phyloP scores from a whole-genome alignment of 1,140 invertebrate genomes.

The Bombus huntii region DNA sequence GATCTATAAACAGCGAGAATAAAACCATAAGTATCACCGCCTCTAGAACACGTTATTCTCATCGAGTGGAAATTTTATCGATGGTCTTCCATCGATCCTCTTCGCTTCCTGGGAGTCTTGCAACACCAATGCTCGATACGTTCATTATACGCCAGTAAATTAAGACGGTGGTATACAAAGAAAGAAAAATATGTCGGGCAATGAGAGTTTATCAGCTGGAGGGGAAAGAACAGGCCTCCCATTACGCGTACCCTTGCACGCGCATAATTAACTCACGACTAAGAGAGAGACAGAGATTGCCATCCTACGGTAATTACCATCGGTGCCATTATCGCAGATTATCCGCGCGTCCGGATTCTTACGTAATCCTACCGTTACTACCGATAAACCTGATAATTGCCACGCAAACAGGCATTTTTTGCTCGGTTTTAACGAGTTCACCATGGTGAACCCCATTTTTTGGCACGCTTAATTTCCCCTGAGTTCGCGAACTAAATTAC shows the following conservation, averaged over 20 bases:
- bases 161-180: neutral
- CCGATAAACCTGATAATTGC: conserved; percentile 44
- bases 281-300: conserved; percentile 18
- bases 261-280: conserved; percentile 66
- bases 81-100: too few relatives aligned
- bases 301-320: conserved; percentile 63
- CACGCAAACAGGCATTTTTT: conserved; percentile 30
- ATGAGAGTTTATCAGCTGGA: conserved; percentile 62
- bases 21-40: too few relatives aligned
- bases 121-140: neutral
- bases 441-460: neutral
- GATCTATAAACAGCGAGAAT: too few relatives aligned
- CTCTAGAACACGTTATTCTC: too few relatives aligned
- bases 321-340: conserved; percentile 66
- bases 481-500: neutral
- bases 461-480: neutral
- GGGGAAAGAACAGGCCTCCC: conserved; percentile 50
- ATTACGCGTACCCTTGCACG: conserved; percentile 62
- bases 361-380: conserved; percentile 10
- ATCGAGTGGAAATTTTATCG: too few relatives aligned
- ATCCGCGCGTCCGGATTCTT: conserved; percentile 46
- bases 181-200: conserved; percentile 14
- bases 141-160: neutral
- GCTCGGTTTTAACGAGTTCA: neutral
- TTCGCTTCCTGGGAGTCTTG: too few relatives aligned